phyloP scores from a whole-genome alignment of 2,113 vertebrate species.

The Antigone vipio region DNA sequence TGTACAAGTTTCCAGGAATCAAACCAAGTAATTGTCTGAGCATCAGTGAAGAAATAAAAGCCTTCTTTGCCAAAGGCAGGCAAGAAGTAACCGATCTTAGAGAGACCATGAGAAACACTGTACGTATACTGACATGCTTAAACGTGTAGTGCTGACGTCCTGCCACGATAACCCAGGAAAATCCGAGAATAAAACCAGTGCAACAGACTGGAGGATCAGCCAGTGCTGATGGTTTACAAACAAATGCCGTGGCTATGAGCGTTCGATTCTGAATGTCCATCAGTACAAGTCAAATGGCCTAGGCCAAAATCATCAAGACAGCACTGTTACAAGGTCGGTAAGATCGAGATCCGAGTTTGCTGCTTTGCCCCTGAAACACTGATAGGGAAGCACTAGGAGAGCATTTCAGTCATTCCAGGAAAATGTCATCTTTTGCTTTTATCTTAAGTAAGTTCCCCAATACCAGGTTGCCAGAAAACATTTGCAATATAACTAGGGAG shows the following conservation, averaged over 20 bases:
- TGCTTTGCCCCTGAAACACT: neutral
- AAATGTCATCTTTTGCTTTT: neutral
- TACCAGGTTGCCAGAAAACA: neutral
- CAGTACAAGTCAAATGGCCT: fast-evolving
- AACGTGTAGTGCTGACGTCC: neutral
- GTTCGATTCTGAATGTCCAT: neutral
- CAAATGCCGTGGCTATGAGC: neutral
- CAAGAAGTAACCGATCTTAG: neutral
- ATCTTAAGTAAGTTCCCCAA: neutral
- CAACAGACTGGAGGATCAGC: no score
- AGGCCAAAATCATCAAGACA: neutral
- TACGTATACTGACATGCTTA: fast-evolving
- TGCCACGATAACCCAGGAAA: neutral
- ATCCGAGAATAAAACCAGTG: neutral
- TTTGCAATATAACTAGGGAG: neutral
- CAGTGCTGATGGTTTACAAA: neutral
- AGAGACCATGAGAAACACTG: neutral
- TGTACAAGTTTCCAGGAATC: neutral
- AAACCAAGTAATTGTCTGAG: neutral
- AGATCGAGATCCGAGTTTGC: neutral
- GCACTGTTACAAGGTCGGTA: fast-evolving
- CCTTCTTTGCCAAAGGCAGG: neutral
- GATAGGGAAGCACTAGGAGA: neutral
- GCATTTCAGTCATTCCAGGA: neutral
- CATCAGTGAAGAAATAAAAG: neutral